These are phyloP conservation scores for Drosophila pandora DNA, from an alignment of 1,140 invertebrate genomes.

Conservation along the genomic window DNA sequence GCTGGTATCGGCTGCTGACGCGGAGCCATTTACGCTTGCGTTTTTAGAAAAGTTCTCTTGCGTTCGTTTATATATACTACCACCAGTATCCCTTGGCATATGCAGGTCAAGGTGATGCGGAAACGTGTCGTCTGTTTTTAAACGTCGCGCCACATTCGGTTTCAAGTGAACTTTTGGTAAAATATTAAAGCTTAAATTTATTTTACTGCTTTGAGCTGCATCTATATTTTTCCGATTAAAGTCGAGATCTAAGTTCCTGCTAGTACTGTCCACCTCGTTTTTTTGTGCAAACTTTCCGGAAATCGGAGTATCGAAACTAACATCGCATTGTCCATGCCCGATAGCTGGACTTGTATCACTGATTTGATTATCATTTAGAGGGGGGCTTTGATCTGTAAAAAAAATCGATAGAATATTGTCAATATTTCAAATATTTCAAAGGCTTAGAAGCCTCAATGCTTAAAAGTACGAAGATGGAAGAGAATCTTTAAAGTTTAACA, in stretches of 20 bases:
- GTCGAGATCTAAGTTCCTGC: slow-evolving; percentile 1
- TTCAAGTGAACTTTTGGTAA: slow-evolving; percentile 69
- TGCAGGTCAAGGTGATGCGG: slow-evolving; percentile 49
- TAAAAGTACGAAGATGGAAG: too few species aligned
- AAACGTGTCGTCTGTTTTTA: slow-evolving; percentile 14
- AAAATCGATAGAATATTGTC: neutral
- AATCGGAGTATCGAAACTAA: slow-evolving; percentile 84
- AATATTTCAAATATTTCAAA: neutral
- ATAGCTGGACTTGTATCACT: slow-evolving; percentile 41
- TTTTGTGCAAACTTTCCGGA: slow-evolving; percentile 49
- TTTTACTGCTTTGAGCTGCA: slow-evolving; percentile 43
- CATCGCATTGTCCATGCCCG: slow-evolving; percentile 80
- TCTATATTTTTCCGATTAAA: slow-evolving; percentile 13
- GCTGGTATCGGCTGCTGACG: slow-evolving; percentile 10
- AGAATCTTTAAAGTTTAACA: too few species aligned
- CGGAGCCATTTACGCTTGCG: slow-evolving; percentile 12
- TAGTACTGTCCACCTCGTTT: slow-evolving; percentile 1
- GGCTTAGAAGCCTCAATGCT: too few species aligned
- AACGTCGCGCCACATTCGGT: slow-evolving; percentile 29
- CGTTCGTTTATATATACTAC: slow-evolving; percentile 9
- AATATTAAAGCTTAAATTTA: slow-evolving; percentile 61
- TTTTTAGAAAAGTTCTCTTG: slow-evolving; percentile 3
- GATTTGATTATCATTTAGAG: slow-evolving; percentile 32
- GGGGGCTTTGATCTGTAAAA: slow-evolving; percentile 36
- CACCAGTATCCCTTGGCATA: slow-evolving; percentile 15